Percentiles rank a stretch among this genome's conserved stretches.
These are phyloP conservation scores for Oreohelix idahoensis DNA, from an alignment of 1,140 invertebrate species.

Conservation along the genomic window DNA sequence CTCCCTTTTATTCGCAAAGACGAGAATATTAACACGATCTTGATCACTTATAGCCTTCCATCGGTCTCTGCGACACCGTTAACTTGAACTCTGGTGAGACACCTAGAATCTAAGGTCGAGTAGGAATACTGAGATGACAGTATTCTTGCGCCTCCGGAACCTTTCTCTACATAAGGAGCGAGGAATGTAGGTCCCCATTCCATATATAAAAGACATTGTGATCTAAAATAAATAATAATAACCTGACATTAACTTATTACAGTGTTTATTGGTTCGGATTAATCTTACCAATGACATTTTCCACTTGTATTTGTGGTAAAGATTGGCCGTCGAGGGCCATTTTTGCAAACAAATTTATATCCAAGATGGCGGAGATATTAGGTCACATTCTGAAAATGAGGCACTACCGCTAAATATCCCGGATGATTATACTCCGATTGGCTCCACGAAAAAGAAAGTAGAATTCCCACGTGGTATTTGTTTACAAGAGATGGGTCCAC, in stretches of 20 bases:
- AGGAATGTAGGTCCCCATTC: constrained; percentile 40
- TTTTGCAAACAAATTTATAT: constrained; percentile 57
- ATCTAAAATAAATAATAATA: not conserved
- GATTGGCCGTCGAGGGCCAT: constrained; percentile 62
- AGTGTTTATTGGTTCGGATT: not conserved
- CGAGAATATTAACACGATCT: too few relatives aligned
- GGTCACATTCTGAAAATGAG: constrained; percentile 36
- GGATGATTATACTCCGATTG: constrained; percentile 42
- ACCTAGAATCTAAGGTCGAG: constrained; percentile 31
- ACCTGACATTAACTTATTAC: not conserved
- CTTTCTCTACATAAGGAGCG: constrained; percentile 21
- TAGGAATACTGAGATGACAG: constrained; percentile 51
- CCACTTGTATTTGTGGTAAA: constrained; percentile 63
- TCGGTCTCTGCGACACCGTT: too few relatives aligned
- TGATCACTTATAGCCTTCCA: too few relatives aligned
- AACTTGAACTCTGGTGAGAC: not conserved
- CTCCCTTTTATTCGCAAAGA: too few relatives aligned
- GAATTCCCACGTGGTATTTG: constrained; percentile 23
- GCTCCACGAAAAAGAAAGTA: constrained; percentile 22
- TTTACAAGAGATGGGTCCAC: not conserved
- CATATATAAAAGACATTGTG: not conserved
- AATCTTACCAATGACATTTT: constrained; percentile 64
- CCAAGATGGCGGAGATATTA: constrained; percentile 62
- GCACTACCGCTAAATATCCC: constrained; percentile 29
- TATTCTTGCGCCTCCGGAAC: constrained; percentile 40